phyloP scores from a whole-genome alignment of 1,140 invertebrate species.

The Acromyrmex echinatior region DNA sequence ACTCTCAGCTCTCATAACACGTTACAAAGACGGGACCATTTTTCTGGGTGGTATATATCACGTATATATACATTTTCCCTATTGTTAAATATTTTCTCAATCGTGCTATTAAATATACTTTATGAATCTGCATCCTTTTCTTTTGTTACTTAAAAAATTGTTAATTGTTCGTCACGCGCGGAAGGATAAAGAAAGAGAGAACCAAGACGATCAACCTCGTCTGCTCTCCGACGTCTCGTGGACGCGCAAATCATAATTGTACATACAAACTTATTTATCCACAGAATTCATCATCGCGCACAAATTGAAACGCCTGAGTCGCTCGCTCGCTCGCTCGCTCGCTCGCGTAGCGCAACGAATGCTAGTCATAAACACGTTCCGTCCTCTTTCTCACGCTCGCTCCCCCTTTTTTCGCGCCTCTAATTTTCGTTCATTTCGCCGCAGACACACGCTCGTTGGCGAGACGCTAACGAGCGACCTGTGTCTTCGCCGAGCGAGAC shows the following conservation, averaged over 20 bases:
- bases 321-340: not conserved
- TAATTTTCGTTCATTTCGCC: slow-evolving; percentile 46
- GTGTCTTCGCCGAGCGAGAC: slow-evolving; percentile 36
- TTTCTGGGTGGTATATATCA: not conserved
- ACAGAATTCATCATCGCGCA: slow-evolving; percentile 18
- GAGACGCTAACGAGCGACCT: slow-evolving; percentile 31
- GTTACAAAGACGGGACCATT: not conserved
- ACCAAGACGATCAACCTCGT: not conserved
- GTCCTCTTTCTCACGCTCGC: slow-evolving; percentile 65
- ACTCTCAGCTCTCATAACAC: not conserved
- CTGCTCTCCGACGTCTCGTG: not conserved
- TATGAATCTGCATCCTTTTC: not conserved
- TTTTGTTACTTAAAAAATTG: not conserved
- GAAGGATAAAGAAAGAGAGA: not conserved
- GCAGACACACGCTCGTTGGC: slow-evolving; percentile 5
- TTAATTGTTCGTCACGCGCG: not conserved
- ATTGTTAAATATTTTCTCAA: slow-evolving; percentile 25
- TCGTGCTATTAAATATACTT: not conserved
- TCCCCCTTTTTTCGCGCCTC: slow-evolving; percentile 41
- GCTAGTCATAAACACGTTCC: slow-evolving; percentile 67
- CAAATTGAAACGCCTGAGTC: not conserved
- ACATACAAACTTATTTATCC: slow-evolving; percentile 31
- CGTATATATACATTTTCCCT: not conserved
- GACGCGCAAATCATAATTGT: slow-evolving; percentile 20
- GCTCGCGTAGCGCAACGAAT: slow-evolving; percentile 56